A percentile compares a stretch with the other conserved stretches of the same genome.
Conservation (phyloP, 2,888 invertebrate species). For the Meta bourneti region DNA sequence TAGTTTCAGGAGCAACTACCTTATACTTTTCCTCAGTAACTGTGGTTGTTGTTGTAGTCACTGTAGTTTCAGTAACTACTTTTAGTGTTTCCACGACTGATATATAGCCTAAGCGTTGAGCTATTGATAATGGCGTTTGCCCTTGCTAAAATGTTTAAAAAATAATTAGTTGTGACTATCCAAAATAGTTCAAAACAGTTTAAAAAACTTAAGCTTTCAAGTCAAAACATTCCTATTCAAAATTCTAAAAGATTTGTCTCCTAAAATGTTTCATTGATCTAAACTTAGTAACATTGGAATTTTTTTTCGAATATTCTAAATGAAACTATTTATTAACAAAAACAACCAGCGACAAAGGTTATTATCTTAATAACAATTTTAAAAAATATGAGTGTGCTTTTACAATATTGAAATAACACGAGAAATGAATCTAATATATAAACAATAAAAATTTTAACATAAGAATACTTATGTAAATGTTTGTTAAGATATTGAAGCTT, state of each 20-base stretch:
- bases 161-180: background rate
- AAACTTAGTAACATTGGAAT: too few species aligned
- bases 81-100: conserved; percentile 98
- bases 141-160: conserved; percentile 86
- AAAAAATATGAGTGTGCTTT: too few species aligned
- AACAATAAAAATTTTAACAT: background rate
- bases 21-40: conserved; percentile 96
- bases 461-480: too few species aligned
- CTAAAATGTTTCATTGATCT: too few species aligned
- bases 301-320: too few species aligned
- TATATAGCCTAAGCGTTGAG: conserved; percentile 98
- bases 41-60: conserved; percentile 86
- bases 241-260: background rate
- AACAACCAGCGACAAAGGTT: too few species aligned
- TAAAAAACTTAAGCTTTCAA: background rate
- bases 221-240: background rate
- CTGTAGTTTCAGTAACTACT: conserved; percentile 93
- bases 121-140: conserved; percentile 98
- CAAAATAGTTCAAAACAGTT: too few species aligned
- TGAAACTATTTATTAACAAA: too few species aligned
- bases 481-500: too few species aligned
- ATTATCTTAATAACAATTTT: too few species aligned
- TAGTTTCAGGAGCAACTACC: conserved; percentile 98
- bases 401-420: too few species aligned
- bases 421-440: too few species aligned